A percentile compares a stretch with the other conserved stretches of the same genome.
These are phyloP conservation scores for Nipponacmea schrenckii DNA, from an alignment of 2,888 invertebrate species.

Conservation along the genomic window DNA sequence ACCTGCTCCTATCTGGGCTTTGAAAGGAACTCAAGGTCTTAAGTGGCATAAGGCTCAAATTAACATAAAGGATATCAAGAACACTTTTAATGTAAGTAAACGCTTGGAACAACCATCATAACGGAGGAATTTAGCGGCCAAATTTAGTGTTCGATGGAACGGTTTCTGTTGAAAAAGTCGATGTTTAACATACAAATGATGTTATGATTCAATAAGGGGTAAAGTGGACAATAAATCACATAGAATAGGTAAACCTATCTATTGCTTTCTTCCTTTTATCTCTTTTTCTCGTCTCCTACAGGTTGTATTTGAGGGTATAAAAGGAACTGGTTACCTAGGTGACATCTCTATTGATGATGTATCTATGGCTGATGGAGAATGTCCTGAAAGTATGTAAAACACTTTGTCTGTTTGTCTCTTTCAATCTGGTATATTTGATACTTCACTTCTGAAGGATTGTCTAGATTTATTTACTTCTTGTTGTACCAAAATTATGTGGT, in stretches of 20 bases:
- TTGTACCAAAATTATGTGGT: too few relatives aligned
- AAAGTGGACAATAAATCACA: too few relatives aligned
- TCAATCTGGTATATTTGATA: too few relatives aligned
- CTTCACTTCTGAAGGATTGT: too few relatives aligned
- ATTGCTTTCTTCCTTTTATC: background rate
- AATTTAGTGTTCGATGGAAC: too few relatives aligned
- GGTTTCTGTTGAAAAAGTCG: too few relatives aligned
- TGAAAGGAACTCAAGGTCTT: constrained; percentile 53
- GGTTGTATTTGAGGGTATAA: constrained; percentile 55
- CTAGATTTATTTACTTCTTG: too few relatives aligned
- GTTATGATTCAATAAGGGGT: too few relatives aligned
- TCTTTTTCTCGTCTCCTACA: constrained; percentile 23
- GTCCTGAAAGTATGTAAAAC: constrained; percentile 34
- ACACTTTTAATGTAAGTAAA: constrained; percentile 48
- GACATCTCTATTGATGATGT: constrained; percentile 63
- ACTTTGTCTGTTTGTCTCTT: too few relatives aligned
- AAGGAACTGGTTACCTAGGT: constrained; percentile 50
- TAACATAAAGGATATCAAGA: constrained; percentile 30
- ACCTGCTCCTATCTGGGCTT: constrained; percentile 47
- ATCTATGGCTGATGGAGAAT: constrained; percentile 46
- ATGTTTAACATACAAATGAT: too few relatives aligned
- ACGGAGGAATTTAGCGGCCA: too few relatives aligned
- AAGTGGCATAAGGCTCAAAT: constrained; percentile 49
- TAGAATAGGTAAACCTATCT: background rate
- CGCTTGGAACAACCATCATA: too few relatives aligned